Evolutionary conservation across 37 sponge, comb jelly and placozoan species (phyloP), one percentile per base, ranked within the genome.

Genomic region (Cladorhizidae sp.): DNA sequence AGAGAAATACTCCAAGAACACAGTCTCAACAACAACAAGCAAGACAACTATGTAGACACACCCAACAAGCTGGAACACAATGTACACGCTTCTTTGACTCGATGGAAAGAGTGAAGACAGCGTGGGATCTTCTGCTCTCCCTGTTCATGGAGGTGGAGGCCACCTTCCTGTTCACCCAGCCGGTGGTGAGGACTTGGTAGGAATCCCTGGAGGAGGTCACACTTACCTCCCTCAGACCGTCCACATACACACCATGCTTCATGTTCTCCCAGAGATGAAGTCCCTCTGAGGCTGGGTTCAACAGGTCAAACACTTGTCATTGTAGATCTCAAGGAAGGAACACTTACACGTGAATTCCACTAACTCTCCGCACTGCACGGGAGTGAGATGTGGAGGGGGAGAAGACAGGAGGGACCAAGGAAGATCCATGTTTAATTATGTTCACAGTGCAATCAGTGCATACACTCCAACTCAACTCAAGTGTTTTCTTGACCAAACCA

Each of bases 71-170:
- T 12, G 49, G 9, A n/a, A 45, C 5, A 45, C 18, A 21, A 71
- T 73, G 1, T 67, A 86, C 86, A 54, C 82, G 87, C 54, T 67
- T 84, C 85, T 94, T 91, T n/a, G 92, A 94, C 63, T 94, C 91
- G 23, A 94, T 81, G 32, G 88, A 77, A 42, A 94, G 78, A 12
- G 92, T 91, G 86, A 94, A 94, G 8, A 94, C 95, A 42, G 95
- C 95, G 77, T 94, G 95, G 29, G 91, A 92, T 35, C 95, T 68
- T 50, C 95, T 94, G 68, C 95, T 94, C 84, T 94, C 95, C 26
- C 95, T 33, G 86, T 94, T 94, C 95, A 94, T 94, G 35, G 95
- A 94, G 21, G 95, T 94, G 45, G 88, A 78, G 3, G 95, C 95
- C 26, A 94, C 95, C 20, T 87, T 79, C 40, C 95, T 58, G 76